A percentile compares a stretch with the other conserved stretches of the same genome.
Evolutionary conservation across 1,140 invertebrate genomes (phyloP).

Genomic region (Callitettix versicolor): DNA sequence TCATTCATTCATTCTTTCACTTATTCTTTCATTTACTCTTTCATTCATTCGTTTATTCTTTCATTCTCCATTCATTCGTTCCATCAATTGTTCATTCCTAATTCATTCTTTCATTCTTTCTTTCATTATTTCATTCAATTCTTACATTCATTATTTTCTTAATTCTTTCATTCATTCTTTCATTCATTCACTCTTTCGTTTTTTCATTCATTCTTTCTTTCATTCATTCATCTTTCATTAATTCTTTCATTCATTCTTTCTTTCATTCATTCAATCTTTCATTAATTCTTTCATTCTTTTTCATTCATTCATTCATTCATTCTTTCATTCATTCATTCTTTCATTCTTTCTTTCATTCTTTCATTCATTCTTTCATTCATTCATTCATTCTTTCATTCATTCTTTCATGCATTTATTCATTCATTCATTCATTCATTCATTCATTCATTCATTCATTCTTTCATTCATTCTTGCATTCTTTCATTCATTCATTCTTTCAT

Average conservation of each 20-base stretch:
- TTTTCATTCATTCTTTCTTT: no score
- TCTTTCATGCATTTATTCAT: no score
- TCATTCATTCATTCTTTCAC: not conserved
- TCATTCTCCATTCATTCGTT: conserved; percentile 6
- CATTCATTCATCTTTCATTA: conserved; percentile 4
- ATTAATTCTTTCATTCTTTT: not conserved
- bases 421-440: not conserved
- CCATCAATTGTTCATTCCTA: not conserved
- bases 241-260: conserved; percentile 3
- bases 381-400: not conserved
- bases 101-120: conserved; percentile 5
- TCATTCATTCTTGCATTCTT: not conserved
- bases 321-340: conserved; percentile 6
- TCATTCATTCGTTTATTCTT: not conserved
- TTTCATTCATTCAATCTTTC: not conserved
- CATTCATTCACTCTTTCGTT: no score
- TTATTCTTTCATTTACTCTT: not conserved
- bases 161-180: conserved; percentile 4
- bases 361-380: conserved; percentile 4
- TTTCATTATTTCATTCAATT: not conserved
- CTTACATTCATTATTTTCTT: not conserved
- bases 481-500: not conserved
- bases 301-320: no score
- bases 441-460: not conserved
- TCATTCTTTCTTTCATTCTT: not conserved